Percentiles rank a stretch among this genome's conserved stretches.
Conservation (phyloP, 2,797 vertebrate genomes). For the Eulemur coronatus region DNA sequence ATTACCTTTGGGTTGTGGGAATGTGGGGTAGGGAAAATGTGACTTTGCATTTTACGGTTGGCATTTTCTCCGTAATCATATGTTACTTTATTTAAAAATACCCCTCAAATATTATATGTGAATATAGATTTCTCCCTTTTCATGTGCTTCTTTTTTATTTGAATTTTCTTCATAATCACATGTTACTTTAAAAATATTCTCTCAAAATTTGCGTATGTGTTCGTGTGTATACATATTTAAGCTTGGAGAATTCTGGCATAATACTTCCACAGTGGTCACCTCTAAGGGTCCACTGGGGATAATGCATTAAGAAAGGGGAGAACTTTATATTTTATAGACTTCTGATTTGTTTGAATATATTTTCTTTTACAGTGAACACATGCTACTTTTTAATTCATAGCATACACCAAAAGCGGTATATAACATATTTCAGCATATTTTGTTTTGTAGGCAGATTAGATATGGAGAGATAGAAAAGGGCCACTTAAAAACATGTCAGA, state of each 20-base stretch:
- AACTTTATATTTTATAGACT: slow-evolving; percentile 21
- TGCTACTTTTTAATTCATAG: slow-evolving; percentile 22
- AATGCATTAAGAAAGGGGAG: neutral
- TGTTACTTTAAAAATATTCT: slow-evolving; percentile 34
- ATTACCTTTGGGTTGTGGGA: neutral
- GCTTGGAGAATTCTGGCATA: neutral
- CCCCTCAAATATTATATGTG: neutral
- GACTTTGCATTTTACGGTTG: slow-evolving; percentile 34
- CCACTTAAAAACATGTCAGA: neutral
- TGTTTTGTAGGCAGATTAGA: slow-evolving; percentile 2
- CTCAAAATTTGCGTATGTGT: neutral
- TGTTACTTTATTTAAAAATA: slow-evolving; percentile 45
- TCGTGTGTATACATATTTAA: neutral
- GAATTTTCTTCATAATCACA: slow-evolving; percentile 32
- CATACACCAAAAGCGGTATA: neutral
- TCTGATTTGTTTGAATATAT: slow-evolving; percentile 14
- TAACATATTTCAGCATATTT: neutral
- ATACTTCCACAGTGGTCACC: neutral
- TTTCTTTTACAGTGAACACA: slow-evolving; percentile 1
- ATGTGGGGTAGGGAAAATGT: neutral
- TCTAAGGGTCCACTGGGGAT: neutral
- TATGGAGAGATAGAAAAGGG: neutral
- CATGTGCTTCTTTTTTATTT: slow-evolving; percentile 17
- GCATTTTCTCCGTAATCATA: slow-evolving; percentile 12
- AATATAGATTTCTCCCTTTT: slow-evolving; percentile 20